Base-by-base conservation (phyloP, 1,140 invertebrate species). In the Sitophilus oryzae region DNA sequence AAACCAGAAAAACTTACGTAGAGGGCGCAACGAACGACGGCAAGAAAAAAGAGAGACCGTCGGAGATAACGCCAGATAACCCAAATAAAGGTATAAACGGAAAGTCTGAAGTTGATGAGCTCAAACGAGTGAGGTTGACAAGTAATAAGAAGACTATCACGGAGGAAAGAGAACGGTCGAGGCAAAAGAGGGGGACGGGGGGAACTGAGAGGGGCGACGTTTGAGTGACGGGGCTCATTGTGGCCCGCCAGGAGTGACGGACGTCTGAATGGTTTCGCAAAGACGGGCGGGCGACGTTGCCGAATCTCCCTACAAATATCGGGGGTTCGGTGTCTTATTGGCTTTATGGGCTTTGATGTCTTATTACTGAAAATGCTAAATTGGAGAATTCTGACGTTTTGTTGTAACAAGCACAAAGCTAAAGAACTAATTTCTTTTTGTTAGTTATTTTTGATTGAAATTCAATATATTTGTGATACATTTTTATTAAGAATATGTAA, bases 171-270 rank as follows among this genome's bases (percentile, higher is more conserved):
- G 25, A 52, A 48, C 48, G 36, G 23, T 22, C 43, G 45, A 30
- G 4, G 52, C 40, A 47, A 11, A 45, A 44, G 20, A 38, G 30
- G 22, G 30, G 56, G 25, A 42, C 10, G 50, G 36, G 34, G 43
- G 30, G 22, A 20, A 21, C 23, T 40, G n/a, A n/a, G n/a, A 22
- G 23, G 50, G 38, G 36, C 43, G n/a, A n/a, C n/a, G 42, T 42
- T 21, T 61, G 60, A 61, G 52, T 61, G 60, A 61, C 59, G 51
- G 56, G 38, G 42, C 55, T 61, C 59, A 61, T 61, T 61, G 59
- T 61, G 59, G 50, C 51, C 52, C 37, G 25, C 42, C 47, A 47
- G 40, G 52, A 55, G 19, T 61, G 59, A 61, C 48, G 48, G 55
- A 58, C 54, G 47, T 37, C 43, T 56, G 58, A 60, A 60, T 60